A percentile compares a stretch with the other conserved stretches of the same genome.
These are phyloP conservation scores for Chalcosyrphus nemorum DNA, from an alignment of 2,888 invertebrate genomes.

Conservation along the genomic window DNA sequence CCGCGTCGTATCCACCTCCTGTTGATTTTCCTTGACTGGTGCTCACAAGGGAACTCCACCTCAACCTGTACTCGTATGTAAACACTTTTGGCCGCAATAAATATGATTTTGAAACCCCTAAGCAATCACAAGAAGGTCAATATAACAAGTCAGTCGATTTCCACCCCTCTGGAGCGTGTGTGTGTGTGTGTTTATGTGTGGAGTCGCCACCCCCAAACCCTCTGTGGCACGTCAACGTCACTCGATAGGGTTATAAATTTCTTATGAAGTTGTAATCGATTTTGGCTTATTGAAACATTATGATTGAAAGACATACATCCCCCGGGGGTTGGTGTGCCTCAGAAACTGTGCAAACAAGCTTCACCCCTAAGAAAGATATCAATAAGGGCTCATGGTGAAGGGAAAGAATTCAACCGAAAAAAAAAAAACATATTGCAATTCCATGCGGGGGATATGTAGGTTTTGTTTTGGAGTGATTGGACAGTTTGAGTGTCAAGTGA, in stretches of 20 bases:
- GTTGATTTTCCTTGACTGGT: constrained; percentile 55
- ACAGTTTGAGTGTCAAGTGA: constrained; percentile 59
- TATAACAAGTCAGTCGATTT: constrained; percentile 21
- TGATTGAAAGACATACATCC: constrained; percentile 65
- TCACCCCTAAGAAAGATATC: constrained; percentile 28
- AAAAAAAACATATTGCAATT: constrained; percentile 37
- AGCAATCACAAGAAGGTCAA: constrained; percentile 66
- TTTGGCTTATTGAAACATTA: constrained; percentile 74
- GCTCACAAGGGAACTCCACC: constrained; percentile 22
- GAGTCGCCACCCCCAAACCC: not conserved
- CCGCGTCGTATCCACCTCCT: constrained; percentile 33
- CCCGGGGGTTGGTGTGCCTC: constrained; percentile 41
- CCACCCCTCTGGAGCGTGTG: constrained; percentile 1
- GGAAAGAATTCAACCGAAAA: constrained; percentile 24
- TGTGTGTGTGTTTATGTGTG: too few relatives aligned
- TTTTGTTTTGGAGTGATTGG: constrained; percentile 62
- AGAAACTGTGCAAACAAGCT: constrained; percentile 45
- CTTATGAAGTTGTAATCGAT: constrained; percentile 73
- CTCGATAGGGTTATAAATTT: constrained; percentile 69
- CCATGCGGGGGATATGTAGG: constrained; percentile 4
- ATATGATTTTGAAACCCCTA: constrained; percentile 62
- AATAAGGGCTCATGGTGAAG: constrained; percentile 10
- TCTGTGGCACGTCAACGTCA: constrained; percentile 50
- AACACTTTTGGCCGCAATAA: constrained; percentile 64
- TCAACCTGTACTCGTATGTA: not conserved